Evolutionary conservation across 2,113 vertebrate species (phyloP).

Genomic region (Nannospalax galili): DNA sequence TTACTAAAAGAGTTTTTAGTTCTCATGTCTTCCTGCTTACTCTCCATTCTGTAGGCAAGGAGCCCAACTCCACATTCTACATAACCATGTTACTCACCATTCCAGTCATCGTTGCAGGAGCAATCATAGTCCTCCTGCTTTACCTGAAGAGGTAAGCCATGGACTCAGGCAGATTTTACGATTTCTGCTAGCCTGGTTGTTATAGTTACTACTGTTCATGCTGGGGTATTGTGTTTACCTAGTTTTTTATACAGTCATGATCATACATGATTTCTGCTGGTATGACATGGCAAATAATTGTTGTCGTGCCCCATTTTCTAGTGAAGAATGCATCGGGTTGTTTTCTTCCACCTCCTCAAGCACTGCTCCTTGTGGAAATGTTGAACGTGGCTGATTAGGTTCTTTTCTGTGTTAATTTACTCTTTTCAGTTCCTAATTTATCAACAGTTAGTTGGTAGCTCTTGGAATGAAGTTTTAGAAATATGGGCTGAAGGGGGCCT

Average conservation of each 20-base stretch:
- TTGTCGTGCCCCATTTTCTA: not conserved
- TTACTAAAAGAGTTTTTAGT: not conserved
- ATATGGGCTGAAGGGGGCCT: not conserved
- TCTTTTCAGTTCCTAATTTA: constrained; percentile 1
- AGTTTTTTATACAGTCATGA: not conserved
- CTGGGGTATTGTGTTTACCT: not conserved
- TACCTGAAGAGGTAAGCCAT: constrained; percentile 79
- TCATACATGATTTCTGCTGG: not conserved
- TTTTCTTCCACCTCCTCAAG: not conserved
- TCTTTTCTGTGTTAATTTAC: not conserved
- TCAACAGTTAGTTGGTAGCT: constrained; percentile 10
- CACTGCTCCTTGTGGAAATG: not conserved
- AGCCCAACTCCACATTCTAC: constrained; percentile 63
- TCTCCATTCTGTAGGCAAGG: constrained; percentile 62
- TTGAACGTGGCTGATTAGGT: not conserved
- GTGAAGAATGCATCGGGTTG: not conserved
- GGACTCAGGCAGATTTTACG: not conserved
- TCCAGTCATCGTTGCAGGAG: constrained; percentile 61
- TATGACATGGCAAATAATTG: not conserved
- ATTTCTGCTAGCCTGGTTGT: not conserved
- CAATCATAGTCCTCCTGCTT: constrained; percentile 73
- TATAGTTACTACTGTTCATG: not conserved
- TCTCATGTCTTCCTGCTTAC: constrained; percentile 35
- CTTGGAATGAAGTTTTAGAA: constrained; percentile 44
- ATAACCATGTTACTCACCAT: constrained; percentile 68